Percentiles rank a stretch among this genome's conserved stretches.
These are phyloP conservation scores for Anableps anableps DNA, from an alignment of 2,797 vertebrate species.

Conservation along the genomic window DNA sequence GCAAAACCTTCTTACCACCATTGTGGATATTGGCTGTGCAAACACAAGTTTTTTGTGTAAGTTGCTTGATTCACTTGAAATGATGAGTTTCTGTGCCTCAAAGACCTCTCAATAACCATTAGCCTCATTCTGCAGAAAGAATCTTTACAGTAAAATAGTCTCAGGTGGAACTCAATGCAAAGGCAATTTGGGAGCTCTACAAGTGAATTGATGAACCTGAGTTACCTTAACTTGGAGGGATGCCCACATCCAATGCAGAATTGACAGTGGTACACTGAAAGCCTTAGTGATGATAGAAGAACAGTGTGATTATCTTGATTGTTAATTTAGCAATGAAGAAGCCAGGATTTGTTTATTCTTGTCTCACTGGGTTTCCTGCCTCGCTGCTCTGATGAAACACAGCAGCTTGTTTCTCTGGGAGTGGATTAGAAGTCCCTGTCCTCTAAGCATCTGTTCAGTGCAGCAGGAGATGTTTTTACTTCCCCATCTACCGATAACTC, in stretches of 20 bases:
- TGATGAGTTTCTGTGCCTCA: slow-evolving; percentile 5
- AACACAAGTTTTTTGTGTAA: not conserved
- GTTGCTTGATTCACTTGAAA: not conserved
- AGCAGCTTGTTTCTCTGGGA: slow-evolving; percentile 41
- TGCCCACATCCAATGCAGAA: not conserved
- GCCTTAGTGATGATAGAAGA: slow-evolving; percentile 28
- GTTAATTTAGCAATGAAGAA: slow-evolving; percentile 42
- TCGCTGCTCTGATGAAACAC: slow-evolving; percentile 33
- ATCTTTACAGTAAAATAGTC: slow-evolving; percentile 12
- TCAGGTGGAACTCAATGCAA: slow-evolving; percentile 37
- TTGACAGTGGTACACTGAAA: slow-evolving; percentile 7
- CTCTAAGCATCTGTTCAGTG: slow-evolving; percentile 60
- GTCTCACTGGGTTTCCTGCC: slow-evolving; percentile 25
- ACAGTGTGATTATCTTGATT: slow-evolving; percentile 51
- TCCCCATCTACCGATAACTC: slow-evolving; percentile 37
- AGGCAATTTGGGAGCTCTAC: slow-evolving; percentile 27
- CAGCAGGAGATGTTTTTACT: slow-evolving; percentile 45
- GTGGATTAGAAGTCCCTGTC: slow-evolving; percentile 54
- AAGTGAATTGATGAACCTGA: slow-evolving; percentile 26
- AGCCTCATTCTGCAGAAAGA: slow-evolving; percentile 11
- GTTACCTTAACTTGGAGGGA: slow-evolving; percentile 21
- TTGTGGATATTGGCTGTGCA: not conserved
- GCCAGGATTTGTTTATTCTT: slow-evolving; percentile 46
- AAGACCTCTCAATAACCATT: slow-evolving; percentile 1
- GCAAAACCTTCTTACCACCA: not conserved